Percentiles rank a stretch among this genome's conserved stretches.
These are phyloP conservation scores for Propithecus deckenii DNA, from an alignment of 2,797 vertebrate genomes.

Conservation along the genomic window DNA sequence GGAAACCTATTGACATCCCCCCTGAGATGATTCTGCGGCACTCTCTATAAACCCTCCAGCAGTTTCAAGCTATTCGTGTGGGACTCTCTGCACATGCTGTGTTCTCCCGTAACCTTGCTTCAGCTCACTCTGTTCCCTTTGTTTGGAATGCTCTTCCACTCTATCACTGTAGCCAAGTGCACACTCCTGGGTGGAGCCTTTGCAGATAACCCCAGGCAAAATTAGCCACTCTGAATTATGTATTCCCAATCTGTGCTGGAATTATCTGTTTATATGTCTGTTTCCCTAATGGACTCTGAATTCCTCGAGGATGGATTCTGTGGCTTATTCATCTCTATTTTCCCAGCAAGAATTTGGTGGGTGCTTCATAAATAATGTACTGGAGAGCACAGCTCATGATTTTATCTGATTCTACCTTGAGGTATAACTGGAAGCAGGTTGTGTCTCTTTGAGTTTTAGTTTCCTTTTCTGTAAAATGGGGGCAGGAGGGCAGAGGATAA, in stretches of 20 bases:
- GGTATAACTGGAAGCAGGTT: not conserved
- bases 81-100: not conserved
- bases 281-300: not conserved
- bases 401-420: not conserved
- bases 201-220: not conserved
- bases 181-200: not conserved
- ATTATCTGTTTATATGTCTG: not conserved
- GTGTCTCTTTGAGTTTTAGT: constrained; percentile 13
- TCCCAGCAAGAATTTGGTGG: not conserved
- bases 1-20: constrained; percentile 11
- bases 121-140: not conserved
- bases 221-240: not conserved
- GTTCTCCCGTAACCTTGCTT: not conserved
- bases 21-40: not conserved
- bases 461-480: constrained; percentile 47
- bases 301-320: constrained; percentile 25
- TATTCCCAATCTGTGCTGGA: not conserved
- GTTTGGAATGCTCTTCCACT: not conserved
- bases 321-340: not conserved
- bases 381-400: not conserved
- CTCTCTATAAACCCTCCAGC: constrained; percentile 30
- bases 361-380: not conserved
- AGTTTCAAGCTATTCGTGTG: constrained; percentile 24
- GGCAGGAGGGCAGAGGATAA: not conserved
- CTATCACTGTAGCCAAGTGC: not conserved